Percentiles rank a stretch among this genome's conserved stretches.
Evolutionary conservation across 2,888 invertebrate species (phyloP).

Genomic region (Petrophora chlorosata): DNA sequence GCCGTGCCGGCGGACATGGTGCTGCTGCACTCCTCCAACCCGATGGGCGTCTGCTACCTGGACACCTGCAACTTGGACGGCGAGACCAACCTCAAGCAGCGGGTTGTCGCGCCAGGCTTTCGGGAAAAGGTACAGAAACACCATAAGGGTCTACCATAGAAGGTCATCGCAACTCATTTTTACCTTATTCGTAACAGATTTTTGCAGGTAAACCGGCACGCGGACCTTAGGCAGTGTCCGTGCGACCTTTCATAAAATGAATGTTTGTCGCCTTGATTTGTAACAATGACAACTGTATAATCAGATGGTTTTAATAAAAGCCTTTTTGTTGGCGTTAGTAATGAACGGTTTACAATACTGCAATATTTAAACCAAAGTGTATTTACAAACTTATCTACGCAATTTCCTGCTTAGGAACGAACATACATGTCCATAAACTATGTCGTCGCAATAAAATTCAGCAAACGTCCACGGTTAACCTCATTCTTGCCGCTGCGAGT

Average conservation of each 20-base stretch:
- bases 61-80: conserved; percentile 99
- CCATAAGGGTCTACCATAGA: neutral
- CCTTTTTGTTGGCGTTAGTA: conserved; percentile 10
- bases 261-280: conserved; percentile 20
- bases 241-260: conserved; percentile 10
- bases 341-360: too few species aligned
- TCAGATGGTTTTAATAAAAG: conserved; percentile 23
- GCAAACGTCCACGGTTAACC: conserved; percentile 27
- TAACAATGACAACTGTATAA: conserved; percentile 25
- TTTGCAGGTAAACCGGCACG: too few species aligned
- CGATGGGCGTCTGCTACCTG: conserved; percentile 94
- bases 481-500: conserved; percentile 15
- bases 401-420: conserved; percentile 9
- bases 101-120: conserved; percentile 92
- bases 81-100: conserved; percentile 97
- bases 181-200: too few species aligned
- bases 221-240: conserved; percentile 4
- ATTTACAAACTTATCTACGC: conserved; percentile 2
- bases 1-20: conserved; percentile 98
- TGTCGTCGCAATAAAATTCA: conserved; percentile 29
- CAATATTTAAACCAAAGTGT: too few species aligned
- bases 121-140: conserved; percentile 89
- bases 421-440: conserved; percentile 19
- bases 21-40: conserved; percentile 93
- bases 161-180: neutral